Evolutionary conservation across 2,888 invertebrate species (phyloP).

Genomic region (Euclidia mi): DNA sequence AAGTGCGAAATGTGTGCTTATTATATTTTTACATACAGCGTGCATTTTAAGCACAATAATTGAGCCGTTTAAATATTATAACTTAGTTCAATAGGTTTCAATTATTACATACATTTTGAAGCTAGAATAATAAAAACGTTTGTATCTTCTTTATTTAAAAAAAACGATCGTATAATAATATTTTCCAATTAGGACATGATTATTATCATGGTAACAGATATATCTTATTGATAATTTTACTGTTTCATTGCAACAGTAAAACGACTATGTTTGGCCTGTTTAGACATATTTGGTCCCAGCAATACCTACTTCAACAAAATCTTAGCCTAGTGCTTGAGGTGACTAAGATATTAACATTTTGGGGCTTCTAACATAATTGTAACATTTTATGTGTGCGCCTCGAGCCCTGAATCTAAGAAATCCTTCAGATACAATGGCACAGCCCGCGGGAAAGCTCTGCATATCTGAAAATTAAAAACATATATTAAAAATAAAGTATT

Average conservation of each 20-base stretch:
- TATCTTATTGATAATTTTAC: no score
- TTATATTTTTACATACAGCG: neutral
- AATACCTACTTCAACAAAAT: neutral
- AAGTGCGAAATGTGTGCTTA: neutral
- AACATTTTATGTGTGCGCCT: conserved; percentile 78
- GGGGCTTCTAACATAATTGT: neutral
- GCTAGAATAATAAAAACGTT: no score
- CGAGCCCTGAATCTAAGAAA: conserved; percentile 92
- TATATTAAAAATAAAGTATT: no score
- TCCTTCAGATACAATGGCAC: conserved; percentile 89
- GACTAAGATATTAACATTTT: neutral
- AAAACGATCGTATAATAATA: no score
- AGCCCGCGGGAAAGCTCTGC: conserved; percentile 89
- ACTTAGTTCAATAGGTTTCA: no score
- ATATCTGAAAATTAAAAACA: conserved; percentile 78
- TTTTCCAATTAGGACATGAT: no score
- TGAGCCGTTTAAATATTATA: no score
- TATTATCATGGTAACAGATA: no score
- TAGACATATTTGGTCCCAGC: conserved; percentile 3
- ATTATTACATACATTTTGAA: no score
- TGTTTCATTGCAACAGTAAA: neutral
- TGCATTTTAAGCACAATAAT: no score
- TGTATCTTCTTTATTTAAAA: no score
- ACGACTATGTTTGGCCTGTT: conserved; percentile 1
- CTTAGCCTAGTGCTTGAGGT: neutral